phyloP scores from a whole-genome alignment of 2,797 vertebrate genomes.

The Amniataba percoides region DNA sequence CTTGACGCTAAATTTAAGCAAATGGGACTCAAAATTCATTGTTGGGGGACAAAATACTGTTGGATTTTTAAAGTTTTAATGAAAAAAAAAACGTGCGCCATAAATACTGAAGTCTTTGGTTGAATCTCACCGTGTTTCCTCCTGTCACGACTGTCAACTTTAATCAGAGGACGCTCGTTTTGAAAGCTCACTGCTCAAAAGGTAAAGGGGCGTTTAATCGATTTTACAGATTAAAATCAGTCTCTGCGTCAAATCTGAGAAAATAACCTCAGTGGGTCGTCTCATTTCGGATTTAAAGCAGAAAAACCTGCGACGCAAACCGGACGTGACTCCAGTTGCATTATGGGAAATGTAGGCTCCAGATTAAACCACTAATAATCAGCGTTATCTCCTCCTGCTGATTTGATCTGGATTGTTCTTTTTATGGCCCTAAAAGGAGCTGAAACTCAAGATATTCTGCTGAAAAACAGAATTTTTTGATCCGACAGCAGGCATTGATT shows the following conservation, averaged over 20 bases:
- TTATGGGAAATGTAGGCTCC: conserved; percentile 13
- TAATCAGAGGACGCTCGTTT: too few species aligned
- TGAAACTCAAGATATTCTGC: not conserved
- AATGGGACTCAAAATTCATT: not conserved
- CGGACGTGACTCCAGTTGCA: not conserved
- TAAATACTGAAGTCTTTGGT: not conserved
- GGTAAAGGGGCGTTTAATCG: not conserved
- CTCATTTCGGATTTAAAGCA: not conserved
- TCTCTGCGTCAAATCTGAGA: not conserved
- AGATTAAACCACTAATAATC: not conserved
- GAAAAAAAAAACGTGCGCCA: not conserved
- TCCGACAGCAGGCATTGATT: not conserved
- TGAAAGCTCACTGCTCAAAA: too few species aligned
- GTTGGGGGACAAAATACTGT: not conserved
- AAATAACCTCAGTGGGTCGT: not conserved
- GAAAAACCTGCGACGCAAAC: not conserved
- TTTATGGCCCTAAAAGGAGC: not conserved
- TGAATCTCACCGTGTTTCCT: too few species aligned
- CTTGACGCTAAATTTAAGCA: not conserved
- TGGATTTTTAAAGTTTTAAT: not conserved
- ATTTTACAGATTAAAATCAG: not conserved
- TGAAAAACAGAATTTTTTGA: too few species aligned
- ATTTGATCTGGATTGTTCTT: not conserved
- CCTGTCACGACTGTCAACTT: too few species aligned
- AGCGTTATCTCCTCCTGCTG: not conserved